Percentiles rank a stretch among this genome's conserved stretches.
Evolutionary conservation across 2,888 invertebrate genomes (phyloP).

Genomic region (Pandemis heparana): DNA sequence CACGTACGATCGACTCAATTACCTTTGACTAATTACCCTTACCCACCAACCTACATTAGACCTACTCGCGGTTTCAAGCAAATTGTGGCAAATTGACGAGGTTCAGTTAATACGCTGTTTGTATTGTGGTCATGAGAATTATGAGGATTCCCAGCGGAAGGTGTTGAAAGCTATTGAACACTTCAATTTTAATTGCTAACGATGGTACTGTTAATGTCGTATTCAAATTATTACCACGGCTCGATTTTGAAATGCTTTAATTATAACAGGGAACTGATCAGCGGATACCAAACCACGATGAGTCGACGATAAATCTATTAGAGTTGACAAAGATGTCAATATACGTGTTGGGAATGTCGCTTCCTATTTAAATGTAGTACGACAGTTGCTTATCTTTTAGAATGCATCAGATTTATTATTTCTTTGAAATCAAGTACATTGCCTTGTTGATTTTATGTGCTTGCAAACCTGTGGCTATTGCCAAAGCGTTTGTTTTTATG

Average conservation of each 20-base stretch:
- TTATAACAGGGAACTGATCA: conserved; percentile 7
- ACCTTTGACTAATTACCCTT: conserved; percentile 71
- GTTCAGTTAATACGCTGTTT: conserved; percentile 48
- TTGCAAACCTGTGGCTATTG: conserved; percentile 18
- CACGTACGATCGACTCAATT: conserved; percentile 69
- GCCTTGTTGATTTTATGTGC: not conserved
- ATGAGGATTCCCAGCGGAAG: conserved; percentile 38
- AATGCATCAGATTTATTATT: conserved; percentile 8
- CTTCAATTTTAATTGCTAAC: conserved; percentile 29
- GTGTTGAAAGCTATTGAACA: conserved; percentile 31
- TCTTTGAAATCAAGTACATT: not conserved
- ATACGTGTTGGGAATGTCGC: conserved; percentile 4
- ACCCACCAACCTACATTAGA: conserved; percentile 58
- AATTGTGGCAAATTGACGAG: conserved; percentile 51
- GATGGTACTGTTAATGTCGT: conserved; percentile 30
- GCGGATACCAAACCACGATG: conserved; percentile 21
- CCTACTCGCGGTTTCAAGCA: conserved; percentile 45
- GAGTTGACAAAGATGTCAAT: conserved; percentile 17
- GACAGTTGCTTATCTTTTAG: conserved; percentile 17
- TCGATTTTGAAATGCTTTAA: conserved; percentile 27
- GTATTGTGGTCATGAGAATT: conserved; percentile 43
- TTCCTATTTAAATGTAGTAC: conserved; percentile 10
- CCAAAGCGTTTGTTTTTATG: conserved; percentile 22
- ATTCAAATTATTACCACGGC: conserved; percentile 37
- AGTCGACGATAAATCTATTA: conserved; percentile 20